phyloP scores from a whole-genome alignment of 2,113 vertebrate species.

The Amazona vittata region DNA sequence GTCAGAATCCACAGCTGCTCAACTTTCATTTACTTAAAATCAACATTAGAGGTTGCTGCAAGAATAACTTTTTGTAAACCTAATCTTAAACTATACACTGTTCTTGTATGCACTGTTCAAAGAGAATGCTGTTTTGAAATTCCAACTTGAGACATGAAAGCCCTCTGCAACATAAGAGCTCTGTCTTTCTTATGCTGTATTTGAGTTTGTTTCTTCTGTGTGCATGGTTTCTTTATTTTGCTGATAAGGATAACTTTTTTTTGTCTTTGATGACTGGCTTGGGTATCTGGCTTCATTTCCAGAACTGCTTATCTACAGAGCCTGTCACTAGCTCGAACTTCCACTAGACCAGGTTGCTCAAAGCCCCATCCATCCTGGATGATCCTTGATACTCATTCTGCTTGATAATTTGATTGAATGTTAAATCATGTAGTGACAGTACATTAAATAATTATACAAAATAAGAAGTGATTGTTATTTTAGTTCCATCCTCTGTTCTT shows the following conservation, averaged over 20 bases:
- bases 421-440: neutral
- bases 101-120: neutral
- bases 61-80: neutral
- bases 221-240: neutral
- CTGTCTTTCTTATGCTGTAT: neutral
- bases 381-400: neutral
- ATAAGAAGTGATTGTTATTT: neutral
- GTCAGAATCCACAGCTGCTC: neutral
- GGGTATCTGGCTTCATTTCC: neutral
- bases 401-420: slow-evolving; percentile 17
- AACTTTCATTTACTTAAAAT: slow-evolving; percentile 3
- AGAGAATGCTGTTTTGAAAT: neutral
- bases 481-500: neutral
- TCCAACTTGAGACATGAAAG: neutral
- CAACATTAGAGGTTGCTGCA: neutral
- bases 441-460: neutral
- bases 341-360: neutral
- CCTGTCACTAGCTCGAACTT: neutral
- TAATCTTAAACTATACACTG: neutral
- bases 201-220: neutral
- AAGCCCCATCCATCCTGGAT: neutral
- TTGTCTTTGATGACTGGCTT: neutral
- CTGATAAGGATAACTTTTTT: neutral
- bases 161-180: neutral
- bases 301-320: neutral